phyloP scores from a whole-genome alignment of 2,888 invertebrate genomes.

The Ennomos erosarius region DNA sequence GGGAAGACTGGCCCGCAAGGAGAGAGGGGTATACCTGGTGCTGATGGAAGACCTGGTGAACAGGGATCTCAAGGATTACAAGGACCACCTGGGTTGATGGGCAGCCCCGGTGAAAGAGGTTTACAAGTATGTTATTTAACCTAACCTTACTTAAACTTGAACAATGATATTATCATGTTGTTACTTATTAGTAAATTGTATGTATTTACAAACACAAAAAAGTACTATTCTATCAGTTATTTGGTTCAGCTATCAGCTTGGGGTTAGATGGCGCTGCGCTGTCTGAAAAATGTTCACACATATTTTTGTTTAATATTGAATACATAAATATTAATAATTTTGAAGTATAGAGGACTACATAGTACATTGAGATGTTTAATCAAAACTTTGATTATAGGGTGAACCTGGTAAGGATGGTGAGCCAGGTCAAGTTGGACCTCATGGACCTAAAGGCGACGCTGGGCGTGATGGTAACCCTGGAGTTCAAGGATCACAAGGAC shows the following conservation, averaged over 20 bases:
- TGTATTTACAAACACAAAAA: too few species aligned
- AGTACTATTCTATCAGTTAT: too few species aligned
- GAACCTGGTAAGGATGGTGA: constrained; percentile 93
- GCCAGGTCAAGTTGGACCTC: constrained; percentile 89
- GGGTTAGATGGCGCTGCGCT: too few species aligned
- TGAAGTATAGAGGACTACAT: too few species aligned
- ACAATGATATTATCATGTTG: too few species aligned
- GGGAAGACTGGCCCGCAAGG: constrained; percentile 90
- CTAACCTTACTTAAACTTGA: too few species aligned
- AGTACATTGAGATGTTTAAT: too few species aligned
- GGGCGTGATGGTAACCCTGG: constrained; percentile 93
- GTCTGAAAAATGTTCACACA: too few species aligned
- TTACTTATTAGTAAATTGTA: too few species aligned
- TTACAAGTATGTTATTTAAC: constrained; percentile 80
- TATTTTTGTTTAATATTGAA: too few species aligned
- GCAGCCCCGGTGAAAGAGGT: constrained; percentile 92
- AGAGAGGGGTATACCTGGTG: constrained; percentile 91
- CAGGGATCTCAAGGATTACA: constrained; percentile 92
- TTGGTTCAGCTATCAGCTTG: too few species aligned
- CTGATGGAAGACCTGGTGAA: constrained; percentile 94
- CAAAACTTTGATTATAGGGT: constrained; percentile 75
- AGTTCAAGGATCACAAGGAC: constrained; percentile 89
- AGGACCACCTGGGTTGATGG: constrained; percentile 92
- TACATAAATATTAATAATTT: too few species aligned
- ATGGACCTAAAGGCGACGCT: constrained; percentile 91